Evolutionary conservation across 2,888 invertebrate genomes (phyloP).

Genomic region (Polydrusus cervinus): DNA sequence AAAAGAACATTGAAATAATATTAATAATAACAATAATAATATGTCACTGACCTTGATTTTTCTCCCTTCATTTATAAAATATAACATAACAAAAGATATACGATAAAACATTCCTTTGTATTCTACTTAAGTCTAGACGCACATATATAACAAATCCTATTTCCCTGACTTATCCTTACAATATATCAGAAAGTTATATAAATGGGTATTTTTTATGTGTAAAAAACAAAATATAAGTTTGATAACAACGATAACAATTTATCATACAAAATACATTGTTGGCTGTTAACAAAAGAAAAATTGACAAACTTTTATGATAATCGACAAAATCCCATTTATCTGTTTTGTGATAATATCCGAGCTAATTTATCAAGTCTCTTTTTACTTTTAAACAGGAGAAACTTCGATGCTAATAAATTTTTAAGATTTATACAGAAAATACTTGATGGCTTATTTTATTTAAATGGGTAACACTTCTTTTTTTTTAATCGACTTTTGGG

Average conservation of each 20-base stretch:
- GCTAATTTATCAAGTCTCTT: not conserved
- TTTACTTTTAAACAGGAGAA: not conserved
- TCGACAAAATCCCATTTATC: constrained; percentile 24
- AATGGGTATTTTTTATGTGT: constrained; percentile 23
- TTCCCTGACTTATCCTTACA: constrained; percentile 6
- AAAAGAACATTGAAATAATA: no score
- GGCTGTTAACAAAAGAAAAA: constrained; percentile 24
- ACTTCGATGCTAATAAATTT: not conserved
- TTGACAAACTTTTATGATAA: constrained; percentile 26
- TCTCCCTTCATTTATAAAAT: not conserved
- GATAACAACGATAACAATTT: constrained; percentile 21
- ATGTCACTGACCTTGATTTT: not conserved
- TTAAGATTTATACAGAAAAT: not conserved
- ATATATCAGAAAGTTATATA: constrained; percentile 14
- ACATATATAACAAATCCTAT: constrained; percentile 3
- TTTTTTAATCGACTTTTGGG: no score
- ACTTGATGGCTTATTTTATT: no score
- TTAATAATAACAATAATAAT: no score
- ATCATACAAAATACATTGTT: constrained; percentile 17
- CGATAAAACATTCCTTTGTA: not conserved
- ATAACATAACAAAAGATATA: not conserved
- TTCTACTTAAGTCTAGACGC: constrained; percentile 4
- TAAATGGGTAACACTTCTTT: no score
- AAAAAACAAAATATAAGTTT: constrained; percentile 24
- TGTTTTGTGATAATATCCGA: not conserved